Percentiles rank a stretch among this genome's conserved stretches.
Evolutionary conservation across 2,888 invertebrate species (phyloP).

Genomic region (Enchytraeus crypticus): DNA sequence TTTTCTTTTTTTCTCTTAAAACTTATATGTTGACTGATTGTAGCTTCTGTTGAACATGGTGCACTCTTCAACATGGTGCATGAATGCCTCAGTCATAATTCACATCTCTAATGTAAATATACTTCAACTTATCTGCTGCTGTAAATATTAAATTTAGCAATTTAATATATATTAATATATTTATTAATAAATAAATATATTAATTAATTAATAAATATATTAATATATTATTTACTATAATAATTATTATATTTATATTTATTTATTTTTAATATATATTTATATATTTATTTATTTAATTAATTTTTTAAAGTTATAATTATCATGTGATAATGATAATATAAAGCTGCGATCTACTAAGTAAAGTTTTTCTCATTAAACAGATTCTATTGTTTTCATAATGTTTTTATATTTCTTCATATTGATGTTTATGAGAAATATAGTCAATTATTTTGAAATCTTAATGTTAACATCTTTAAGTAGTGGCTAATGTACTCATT

Average conservation of each 20-base stretch:
- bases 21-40: conserved; percentile 16
- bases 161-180: conserved; percentile 2
- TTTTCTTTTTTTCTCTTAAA: background rate
- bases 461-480: too few relatives aligned
- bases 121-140: background rate
- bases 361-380: too few relatives aligned
- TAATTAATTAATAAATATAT: background rate
- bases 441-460: too few relatives aligned
- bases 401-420: too few relatives aligned
- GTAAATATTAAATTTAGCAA: background rate
- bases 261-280: too few relatives aligned
- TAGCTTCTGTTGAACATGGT: conserved; percentile 76
- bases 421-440: too few relatives aligned
- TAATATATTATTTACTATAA: background rate
- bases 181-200: conserved; percentile 1
- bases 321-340: too few relatives aligned
- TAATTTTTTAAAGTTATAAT: too few relatives aligned
- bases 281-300: too few relatives aligned
- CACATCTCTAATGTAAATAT: conserved; percentile 70
- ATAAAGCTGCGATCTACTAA: too few relatives aligned
- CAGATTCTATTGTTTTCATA: too few relatives aligned
- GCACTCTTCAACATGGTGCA: conserved; percentile 75
- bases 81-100: conserved; percentile 79
- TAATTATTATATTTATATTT: background rate
- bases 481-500: too few relatives aligned